Evolutionary conservation across 2,888 invertebrate genomes (phyloP).

Genomic region (Shargacucullia verbasci): DNA sequence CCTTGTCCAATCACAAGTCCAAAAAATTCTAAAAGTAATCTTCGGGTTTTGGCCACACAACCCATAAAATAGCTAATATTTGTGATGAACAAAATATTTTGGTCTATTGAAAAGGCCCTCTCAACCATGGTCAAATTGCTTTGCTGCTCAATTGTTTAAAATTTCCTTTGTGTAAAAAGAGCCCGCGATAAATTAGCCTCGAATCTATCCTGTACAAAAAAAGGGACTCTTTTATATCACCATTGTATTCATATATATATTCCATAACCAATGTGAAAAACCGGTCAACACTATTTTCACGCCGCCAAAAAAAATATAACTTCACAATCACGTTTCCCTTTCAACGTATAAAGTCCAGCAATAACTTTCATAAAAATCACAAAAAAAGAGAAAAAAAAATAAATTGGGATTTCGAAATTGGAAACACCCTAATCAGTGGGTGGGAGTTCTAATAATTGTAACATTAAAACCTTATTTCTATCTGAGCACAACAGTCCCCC

Average conservation of each 20-base stretch:
- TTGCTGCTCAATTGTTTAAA: too few species aligned
- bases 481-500: too few species aligned
- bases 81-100: too few species aligned
- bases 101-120: too few species aligned
- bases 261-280: neutral
- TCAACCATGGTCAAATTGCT: too few species aligned
- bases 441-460: too few species aligned
- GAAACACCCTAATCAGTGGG: constrained; percentile 1
- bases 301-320: constrained; percentile 26
- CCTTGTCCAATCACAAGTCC: too few species aligned
- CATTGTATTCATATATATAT: constrained; percentile 14
- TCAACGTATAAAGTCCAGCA: constrained; percentile 14
- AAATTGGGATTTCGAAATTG: constrained; percentile 12
- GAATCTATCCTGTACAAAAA: neutral
- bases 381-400: constrained; percentile 13
- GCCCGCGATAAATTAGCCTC: neutral
- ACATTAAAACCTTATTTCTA: too few species aligned
- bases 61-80: too few species aligned
- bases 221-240: neutral
- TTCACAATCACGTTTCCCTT: constrained; percentile 29
- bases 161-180: too few species aligned
- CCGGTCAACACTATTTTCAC: constrained; percentile 7
- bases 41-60: too few species aligned
- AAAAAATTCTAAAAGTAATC: too few species aligned
- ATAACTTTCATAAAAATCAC: constrained; percentile 31